Evolutionary conservation across 2,113 vertebrate genomes (phyloP).

Genomic region (Cyanoderma ruficeps): DNA sequence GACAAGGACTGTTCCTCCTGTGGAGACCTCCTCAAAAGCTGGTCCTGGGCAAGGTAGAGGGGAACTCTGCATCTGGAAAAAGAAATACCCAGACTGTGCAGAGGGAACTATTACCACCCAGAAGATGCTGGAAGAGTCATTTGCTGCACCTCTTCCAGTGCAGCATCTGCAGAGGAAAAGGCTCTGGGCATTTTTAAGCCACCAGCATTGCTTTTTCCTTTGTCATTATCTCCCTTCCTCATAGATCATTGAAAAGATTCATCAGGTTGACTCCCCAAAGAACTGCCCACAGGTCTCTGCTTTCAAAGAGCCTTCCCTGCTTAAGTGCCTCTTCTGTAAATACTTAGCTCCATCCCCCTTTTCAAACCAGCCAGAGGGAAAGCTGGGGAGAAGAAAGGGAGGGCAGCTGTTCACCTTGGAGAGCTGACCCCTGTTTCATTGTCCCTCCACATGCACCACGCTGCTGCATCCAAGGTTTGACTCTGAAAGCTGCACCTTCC

Average conservation of each 20-base stretch:
- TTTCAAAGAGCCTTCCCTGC: background rate
- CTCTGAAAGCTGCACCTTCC: background rate
- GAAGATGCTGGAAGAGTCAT: background rate
- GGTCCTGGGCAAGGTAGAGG: background rate
- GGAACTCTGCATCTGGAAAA: background rate
- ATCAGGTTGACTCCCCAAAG: background rate
- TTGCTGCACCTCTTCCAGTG: background rate
- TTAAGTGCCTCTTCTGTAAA: background rate
- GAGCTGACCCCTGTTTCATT: background rate
- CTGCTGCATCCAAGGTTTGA: background rate
- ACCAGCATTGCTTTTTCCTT: background rate
- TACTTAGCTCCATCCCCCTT: background rate
- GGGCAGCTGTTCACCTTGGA: background rate
- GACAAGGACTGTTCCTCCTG: background rate
- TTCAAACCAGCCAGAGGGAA: background rate
- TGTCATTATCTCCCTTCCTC: background rate
- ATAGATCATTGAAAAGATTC: background rate
- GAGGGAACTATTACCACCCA: background rate
- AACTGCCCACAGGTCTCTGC: background rate
- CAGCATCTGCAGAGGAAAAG: background rate
- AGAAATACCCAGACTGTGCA: background rate
- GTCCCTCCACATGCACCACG: fast-evolving
- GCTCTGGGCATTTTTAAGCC: background rate
- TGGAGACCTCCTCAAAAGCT: background rate
- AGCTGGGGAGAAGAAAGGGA: background rate